A percentile compares a stretch with the other conserved stretches of the same genome.
Evolutionary conservation across 2,888 invertebrate genomes (phyloP).

Genomic region (Tetramorium bicarinatum): DNA sequence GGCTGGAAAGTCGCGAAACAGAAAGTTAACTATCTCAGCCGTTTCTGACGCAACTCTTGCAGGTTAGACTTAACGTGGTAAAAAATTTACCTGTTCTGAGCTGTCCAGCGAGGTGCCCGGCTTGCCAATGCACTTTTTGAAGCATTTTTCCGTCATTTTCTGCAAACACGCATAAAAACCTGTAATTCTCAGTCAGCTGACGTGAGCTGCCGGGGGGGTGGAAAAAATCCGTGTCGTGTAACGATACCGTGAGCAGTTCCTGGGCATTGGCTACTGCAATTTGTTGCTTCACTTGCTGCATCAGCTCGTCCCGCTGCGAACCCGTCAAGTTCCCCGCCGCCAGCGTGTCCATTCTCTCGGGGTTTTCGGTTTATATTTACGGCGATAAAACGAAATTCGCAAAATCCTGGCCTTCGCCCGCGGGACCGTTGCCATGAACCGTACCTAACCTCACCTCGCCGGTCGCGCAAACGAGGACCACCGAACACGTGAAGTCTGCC

Average conservation of each 20-base stretch:
- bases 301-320: conserved; percentile 94
- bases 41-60: conserved; percentile 5
- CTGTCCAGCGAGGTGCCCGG: conserved; percentile 96
- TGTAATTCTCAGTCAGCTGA: conserved; percentile 62
- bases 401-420: not conserved
- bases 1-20: too few species aligned
- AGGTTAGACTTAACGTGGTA: conserved; percentile 59
- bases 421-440: not conserved
- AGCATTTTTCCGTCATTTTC: conserved; percentile 99
- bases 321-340: conserved; percentile 88
- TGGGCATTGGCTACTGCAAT: conserved; percentile 97
- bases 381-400: not conserved
- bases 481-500: conserved; percentile 60
- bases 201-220: conserved; percentile 12
- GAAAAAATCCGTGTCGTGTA: conserved; percentile 63
- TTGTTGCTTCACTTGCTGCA: conserved; percentile 98
- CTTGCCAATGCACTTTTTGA: conserved; percentile 96
- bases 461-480: conserved; percentile 62
- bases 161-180: conserved; percentile 85
- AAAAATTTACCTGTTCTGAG: conserved; percentile 91
- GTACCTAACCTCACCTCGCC: conserved; percentile 47
- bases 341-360: conserved; percentile 88
- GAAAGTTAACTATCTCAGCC: not conserved
- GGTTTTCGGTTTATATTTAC: not conserved
- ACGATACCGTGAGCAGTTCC: conserved; percentile 93